These are phyloP conservation scores for Myocastor coypus DNA, from an alignment of 2,113 vertebrate genomes.

Conservation along the genomic window DNA sequence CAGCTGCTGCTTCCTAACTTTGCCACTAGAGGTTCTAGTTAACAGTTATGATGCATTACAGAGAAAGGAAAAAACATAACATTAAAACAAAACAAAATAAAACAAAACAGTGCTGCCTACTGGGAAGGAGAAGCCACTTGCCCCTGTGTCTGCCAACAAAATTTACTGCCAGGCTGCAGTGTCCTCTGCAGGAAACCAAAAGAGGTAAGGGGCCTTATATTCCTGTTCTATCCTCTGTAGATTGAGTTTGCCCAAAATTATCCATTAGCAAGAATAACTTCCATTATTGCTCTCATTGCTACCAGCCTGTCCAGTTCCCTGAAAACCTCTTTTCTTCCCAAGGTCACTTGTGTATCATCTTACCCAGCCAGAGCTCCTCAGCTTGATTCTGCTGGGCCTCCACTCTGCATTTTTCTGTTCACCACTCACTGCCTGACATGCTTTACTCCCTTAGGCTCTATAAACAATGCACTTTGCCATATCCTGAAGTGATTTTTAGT, in stretches of 20 bases:
- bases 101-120: neutral
- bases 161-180: neutral
- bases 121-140: neutral
- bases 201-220: neutral
- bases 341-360: neutral
- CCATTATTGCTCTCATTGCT: neutral
- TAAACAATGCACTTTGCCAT: neutral
- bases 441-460: neutral
- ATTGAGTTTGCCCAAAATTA: neutral
- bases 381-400: neutral
- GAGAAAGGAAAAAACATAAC: neutral
- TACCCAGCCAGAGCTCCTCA: neutral
- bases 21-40: neutral
- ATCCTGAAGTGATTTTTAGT: neutral
- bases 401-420: neutral
- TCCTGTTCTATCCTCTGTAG: neutral
- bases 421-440: neutral
- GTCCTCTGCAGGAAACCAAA: neutral
- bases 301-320: neutral
- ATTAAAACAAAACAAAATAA: neutral
- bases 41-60: neutral
- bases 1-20: neutral
- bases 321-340: neutral
- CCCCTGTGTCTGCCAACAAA: neutral
- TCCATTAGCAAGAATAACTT: slow-evolving; percentile 20